A percentile compares a stretch with the other conserved stretches of the same genome.
Conservation (phyloP, 2,797 vertebrate genomes). For the Pyrocephalus nanus region DNA sequence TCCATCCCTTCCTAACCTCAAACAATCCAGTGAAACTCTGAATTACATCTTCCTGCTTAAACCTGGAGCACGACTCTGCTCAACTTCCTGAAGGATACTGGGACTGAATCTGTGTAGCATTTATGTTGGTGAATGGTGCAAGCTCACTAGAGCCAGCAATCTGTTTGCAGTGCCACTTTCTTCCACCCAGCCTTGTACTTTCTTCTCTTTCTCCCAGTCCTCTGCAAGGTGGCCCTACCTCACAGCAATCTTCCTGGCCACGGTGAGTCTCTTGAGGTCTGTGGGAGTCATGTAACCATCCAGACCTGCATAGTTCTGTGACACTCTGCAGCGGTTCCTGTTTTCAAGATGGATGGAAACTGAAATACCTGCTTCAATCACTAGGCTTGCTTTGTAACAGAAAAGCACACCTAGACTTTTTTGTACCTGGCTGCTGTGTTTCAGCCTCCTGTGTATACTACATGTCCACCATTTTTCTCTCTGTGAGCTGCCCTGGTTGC, state of each 20-base stretch:
- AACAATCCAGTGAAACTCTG: constrained; percentile 2
- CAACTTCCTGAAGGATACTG: constrained; percentile 7
- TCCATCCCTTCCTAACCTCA: not conserved
- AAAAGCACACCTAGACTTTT: not conserved
- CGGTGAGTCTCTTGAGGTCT: not conserved
- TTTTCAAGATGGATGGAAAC: not conserved
- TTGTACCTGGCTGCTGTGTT: not conserved
- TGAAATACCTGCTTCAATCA: constrained; percentile 8
- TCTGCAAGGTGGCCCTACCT: not conserved
- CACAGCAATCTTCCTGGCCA: not conserved
- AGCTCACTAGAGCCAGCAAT: not conserved
- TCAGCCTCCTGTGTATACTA: not conserved
- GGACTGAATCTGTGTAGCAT: not conserved
- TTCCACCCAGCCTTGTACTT: not conserved
- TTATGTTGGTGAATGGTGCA: not conserved
- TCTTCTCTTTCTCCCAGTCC: not conserved
- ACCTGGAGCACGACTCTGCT: not conserved
- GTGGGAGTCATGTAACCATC: not conserved
- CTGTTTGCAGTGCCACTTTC: not conserved
- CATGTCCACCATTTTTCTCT: not conserved
- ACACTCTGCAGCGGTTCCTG: not conserved
- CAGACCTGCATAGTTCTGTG: not conserved
- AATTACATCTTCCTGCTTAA: not conserved
- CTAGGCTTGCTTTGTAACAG: constrained; percentile 20
- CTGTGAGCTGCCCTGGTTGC: not conserved